These are phyloP conservation scores for Rhizoglyphus robini DNA, from an alignment of 1,140 invertebrate species.

Conservation along the genomic window DNA sequence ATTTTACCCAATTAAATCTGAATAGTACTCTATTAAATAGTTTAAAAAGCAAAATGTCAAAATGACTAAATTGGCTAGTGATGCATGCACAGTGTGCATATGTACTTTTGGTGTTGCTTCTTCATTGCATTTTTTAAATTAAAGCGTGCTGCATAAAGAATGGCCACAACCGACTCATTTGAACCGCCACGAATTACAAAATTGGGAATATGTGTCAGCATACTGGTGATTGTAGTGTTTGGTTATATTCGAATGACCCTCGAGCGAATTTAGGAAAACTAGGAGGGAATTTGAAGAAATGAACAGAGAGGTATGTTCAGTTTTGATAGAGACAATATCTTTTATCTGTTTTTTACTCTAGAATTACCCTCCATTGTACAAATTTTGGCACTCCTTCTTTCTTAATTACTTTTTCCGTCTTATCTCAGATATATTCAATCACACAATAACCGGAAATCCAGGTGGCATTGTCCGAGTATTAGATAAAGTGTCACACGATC, in stretches of 20 bases:
- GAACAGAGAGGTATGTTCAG: slow-evolving; percentile 26
- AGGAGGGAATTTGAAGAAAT: slow-evolving; percentile 31
- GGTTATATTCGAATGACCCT: slow-evolving; percentile 38
- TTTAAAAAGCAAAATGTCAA: no score
- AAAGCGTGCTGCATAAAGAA: no score
- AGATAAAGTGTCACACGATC: slow-evolving; percentile 66
- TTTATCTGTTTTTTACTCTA: slow-evolving; percentile 29
- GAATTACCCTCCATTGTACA: slow-evolving; percentile 77
- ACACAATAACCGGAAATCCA: slow-evolving; percentile 78
- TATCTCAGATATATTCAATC: slow-evolving; percentile 84
- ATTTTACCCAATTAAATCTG: no score
- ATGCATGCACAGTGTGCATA: no score
- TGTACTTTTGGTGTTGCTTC: no score
- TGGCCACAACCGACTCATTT: no score
- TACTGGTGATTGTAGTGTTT: no score
- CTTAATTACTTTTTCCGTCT: slow-evolving; percentile 80
- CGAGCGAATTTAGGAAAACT: slow-evolving; percentile 33
- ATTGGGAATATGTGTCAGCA: no score
- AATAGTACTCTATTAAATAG: no score
- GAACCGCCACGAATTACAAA: no score
- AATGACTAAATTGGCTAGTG: no score
- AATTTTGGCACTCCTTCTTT: slow-evolving; percentile 88
- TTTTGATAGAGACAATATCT: background rate
- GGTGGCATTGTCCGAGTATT: slow-evolving; percentile 68
- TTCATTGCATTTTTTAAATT: no score